Evolutionary conservation across 2,797 vertebrate species (phyloP).

Genomic region (Fratercula arctica): DNA sequence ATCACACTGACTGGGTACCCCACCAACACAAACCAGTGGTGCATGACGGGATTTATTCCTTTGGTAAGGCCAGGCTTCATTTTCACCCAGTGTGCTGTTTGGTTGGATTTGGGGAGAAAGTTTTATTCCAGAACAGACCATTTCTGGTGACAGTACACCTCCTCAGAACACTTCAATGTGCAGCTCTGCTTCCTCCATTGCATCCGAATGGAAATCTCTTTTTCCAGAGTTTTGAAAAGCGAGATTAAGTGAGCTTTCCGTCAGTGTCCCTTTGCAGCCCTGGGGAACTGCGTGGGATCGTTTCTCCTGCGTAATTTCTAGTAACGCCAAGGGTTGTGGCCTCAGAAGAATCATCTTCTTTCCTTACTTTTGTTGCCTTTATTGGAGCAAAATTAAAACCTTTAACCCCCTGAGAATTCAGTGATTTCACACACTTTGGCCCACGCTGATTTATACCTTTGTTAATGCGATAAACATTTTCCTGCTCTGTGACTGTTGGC

Average conservation of each 20-base stretch:
- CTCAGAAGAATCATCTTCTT: not conserved
- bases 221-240: not conserved
- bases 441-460: constrained; percentile 41
- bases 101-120: not conserved
- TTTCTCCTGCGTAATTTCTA: not conserved
- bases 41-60: not conserved
- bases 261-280: not conserved
- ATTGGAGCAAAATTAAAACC: constrained; percentile 21
- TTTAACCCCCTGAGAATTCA: not conserved
- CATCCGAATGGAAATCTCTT: not conserved
- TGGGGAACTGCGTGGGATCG: not conserved
- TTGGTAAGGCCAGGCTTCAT: not conserved
- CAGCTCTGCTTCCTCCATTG: not conserved
- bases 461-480: constrained; percentile 22
- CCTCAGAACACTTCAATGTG: not conserved
- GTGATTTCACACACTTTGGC: not conserved
- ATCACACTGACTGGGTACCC: not conserved
- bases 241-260: not conserved
- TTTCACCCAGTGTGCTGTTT: not conserved
- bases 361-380: not conserved
- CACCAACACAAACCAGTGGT: not conserved
- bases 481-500: not conserved
- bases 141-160: not conserved
- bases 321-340: not conserved
- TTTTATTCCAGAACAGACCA: not conserved